Evolutionary conservation across 2,797 vertebrate genomes (phyloP), one percentile per base, ranked within the genome.

Genomic region (Phoxinus dragarum): DNA sequence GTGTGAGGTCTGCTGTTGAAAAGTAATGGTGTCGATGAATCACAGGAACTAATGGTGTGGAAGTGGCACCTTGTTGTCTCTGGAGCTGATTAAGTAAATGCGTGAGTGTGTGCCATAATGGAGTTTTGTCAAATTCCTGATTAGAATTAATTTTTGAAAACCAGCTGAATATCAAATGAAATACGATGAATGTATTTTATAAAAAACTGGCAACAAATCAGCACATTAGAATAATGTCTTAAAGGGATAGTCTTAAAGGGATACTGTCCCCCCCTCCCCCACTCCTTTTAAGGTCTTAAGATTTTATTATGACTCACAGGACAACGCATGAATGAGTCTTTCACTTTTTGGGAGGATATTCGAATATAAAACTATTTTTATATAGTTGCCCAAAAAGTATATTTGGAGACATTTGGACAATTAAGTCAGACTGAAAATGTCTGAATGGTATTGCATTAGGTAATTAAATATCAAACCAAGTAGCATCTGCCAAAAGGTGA

Each of bases 1-100:
- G 27, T 86, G 69, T 77, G 64, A 81, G 66, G 79, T 54, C 11
- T 76, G 54, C 31, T 89, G 64, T 74, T 75, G 47, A 49, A 64
- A 84, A 47, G 42, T 72, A 74, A 78, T 59, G 72, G 56, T 64
- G 38, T 86, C 66, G 42, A 34, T n/a, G 61, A 84, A 54, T 86
- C 67, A 69, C 34, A 21, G 76, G 74, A 67, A 76, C 34, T 12
- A 40, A 68, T 77, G 82, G 75, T 71, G 86, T 16, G 69, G 73
- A 85, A 71, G n/a, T 83, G 56, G 69, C 74, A 89, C 38, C 47
- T 52, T 42, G 40, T 7, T 67, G 47, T 69, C 11, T 68, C 61
- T 69, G 19, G 49, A 79, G 38, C 56, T 67, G 49, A 82, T 82
- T 71, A n/a, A 52, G 49, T 61, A 38, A 36, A 34, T 27, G 61